phyloP scores from a whole-genome alignment of 2,888 invertebrate species.

The Melikaiella ostensackeni region DNA sequence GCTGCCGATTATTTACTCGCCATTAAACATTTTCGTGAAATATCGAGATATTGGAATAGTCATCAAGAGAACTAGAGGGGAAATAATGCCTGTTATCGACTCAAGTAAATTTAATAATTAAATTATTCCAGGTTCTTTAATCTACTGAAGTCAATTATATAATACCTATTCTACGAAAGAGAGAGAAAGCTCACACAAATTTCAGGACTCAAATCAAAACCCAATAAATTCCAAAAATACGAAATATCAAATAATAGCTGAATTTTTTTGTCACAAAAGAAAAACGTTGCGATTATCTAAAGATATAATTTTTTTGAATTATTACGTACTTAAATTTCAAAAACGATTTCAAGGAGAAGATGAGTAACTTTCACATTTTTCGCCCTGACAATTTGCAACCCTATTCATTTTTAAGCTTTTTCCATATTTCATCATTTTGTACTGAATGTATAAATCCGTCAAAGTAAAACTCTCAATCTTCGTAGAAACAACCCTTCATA shows the following conservation, averaged over 20 bases:
- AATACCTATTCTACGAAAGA: too few relatives aligned
- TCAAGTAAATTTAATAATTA: neutral
- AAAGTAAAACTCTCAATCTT: neutral
- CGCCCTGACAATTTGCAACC: too few relatives aligned
- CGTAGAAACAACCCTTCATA: constrained; percentile 11
- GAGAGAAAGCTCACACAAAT: too few relatives aligned
- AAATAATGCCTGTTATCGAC: neutral
- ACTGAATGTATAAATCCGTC: neutral
- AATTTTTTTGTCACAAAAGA: too few relatives aligned
- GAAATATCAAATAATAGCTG: too few relatives aligned
- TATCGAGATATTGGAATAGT: constrained; percentile 59
- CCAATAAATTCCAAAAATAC: too few relatives aligned
- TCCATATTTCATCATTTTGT: neutral
- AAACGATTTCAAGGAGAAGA: too few relatives aligned
- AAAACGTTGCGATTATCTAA: too few relatives aligned
- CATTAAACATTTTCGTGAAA: constrained; percentile 55
- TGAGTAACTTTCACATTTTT: too few relatives aligned
- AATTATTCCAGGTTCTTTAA: neutral
- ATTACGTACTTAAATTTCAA: too few relatives aligned
- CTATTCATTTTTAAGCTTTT: neutral
- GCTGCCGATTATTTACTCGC: constrained; percentile 58
- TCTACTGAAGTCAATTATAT: neutral
- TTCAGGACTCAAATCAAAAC: too few relatives aligned
- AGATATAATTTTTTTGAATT: too few relatives aligned
- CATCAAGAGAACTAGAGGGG: constrained; percentile 53